Evolutionary conservation across 2,888 invertebrate species (phyloP).

Genomic region (Lomographa bimaculata): DNA sequence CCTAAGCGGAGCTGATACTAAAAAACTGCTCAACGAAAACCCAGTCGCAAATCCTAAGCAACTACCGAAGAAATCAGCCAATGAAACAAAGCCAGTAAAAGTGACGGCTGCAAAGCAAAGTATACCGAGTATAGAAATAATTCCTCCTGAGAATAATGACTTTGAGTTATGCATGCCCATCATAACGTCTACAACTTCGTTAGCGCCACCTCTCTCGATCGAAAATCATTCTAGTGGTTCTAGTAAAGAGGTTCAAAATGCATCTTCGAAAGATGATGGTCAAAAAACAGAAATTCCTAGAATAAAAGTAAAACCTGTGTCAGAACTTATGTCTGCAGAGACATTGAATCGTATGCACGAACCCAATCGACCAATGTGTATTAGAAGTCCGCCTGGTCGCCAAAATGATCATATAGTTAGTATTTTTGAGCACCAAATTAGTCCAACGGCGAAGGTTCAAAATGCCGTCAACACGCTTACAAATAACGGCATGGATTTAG

Average conservation of each 20-base stretch:
- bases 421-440: no score
- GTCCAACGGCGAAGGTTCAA: no score
- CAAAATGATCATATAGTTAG: no score
- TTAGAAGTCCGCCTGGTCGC: no score
- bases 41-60: constrained; percentile 72
- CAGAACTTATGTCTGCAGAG: constrained; percentile 62
- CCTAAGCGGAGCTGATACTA: constrained; percentile 21
- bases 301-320: constrained; percentile 70
- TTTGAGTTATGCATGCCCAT: constrained; percentile 48
- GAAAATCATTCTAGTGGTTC: neutral
- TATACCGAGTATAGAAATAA: constrained; percentile 13
- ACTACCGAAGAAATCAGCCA: constrained; percentile 49
- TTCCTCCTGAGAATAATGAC: constrained; percentile 23
- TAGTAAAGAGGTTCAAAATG: neutral
- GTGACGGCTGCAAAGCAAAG: neutral
- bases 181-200: constrained; percentile 60
- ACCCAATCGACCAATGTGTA: constrained; percentile 10
- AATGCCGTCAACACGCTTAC: no score
- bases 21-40: constrained; percentile 44
- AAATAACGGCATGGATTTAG: constrained; percentile 1
- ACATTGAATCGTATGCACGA: constrained; percentile 36
- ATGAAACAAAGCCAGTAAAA: constrained; percentile 14
- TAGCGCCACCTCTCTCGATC: constrained; percentile 40
- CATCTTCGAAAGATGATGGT: constrained; percentile 12
- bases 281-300: constrained; percentile 41